Conservation (phyloP, 1,140 invertebrate species). For the Bilobella aurantiaca region DNA sequence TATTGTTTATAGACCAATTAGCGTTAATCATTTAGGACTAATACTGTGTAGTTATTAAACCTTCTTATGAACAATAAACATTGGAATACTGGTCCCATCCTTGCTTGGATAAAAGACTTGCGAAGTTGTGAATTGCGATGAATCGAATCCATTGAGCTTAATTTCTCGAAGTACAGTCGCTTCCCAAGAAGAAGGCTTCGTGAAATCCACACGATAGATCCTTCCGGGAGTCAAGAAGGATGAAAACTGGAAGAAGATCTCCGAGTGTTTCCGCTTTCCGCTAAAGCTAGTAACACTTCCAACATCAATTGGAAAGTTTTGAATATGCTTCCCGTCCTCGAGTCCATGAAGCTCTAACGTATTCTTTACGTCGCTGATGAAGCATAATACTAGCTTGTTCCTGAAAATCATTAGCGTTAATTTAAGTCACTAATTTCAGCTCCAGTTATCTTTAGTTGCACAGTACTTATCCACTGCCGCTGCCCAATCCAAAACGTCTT, state of each 20-base stretch:
- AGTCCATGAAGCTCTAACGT: slow-evolving; percentile 66
- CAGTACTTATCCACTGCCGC: slow-evolving; percentile 56
- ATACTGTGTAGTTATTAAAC: background rate
- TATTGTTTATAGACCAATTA: slow-evolving; percentile 5
- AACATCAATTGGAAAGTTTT: slow-evolving; percentile 66
- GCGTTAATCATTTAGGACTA: background rate
- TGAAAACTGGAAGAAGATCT: slow-evolving; percentile 87
- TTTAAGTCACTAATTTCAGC: no score
- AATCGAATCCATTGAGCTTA: slow-evolving; percentile 71
- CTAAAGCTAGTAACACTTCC: slow-evolving; percentile 75
- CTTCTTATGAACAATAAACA: slow-evolving; percentile 86
- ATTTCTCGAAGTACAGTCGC: slow-evolving; percentile 70
- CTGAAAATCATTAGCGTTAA: no score
- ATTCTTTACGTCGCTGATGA: slow-evolving; percentile 82
- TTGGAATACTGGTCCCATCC: slow-evolving; percentile 89
- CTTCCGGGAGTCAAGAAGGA: slow-evolving; percentile 90
- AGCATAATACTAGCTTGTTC: slow-evolving; percentile 77
- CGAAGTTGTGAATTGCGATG: slow-evolving; percentile 64
- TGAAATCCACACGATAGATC: slow-evolving; percentile 78
- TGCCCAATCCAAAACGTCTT: slow-evolving; percentile 81
- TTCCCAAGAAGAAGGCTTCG: slow-evolving; percentile 49
- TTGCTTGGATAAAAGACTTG: slow-evolving; percentile 91
- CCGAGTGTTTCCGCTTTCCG: slow-evolving; percentile 69
- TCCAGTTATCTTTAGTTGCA: no score
- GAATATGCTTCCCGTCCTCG: slow-evolving; percentile 57